Percentiles rank a stretch among this genome's conserved stretches.
phyloP scores from a whole-genome alignment of 1,140 invertebrate species.

The Apocrypta bakeri region DNA sequence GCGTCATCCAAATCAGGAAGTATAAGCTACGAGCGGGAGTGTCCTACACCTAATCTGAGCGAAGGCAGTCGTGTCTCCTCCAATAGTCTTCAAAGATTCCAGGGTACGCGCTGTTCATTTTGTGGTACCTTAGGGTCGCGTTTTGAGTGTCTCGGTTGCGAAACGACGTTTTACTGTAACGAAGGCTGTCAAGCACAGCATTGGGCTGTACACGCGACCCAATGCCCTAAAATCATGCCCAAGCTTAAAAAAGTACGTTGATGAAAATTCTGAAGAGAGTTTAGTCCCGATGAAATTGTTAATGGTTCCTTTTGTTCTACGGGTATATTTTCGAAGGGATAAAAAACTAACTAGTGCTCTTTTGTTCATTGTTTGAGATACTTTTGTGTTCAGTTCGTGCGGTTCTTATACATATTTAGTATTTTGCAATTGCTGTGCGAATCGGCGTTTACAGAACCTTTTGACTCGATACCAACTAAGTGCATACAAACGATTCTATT shows the following conservation, averaged over 20 bases:
- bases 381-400: constrained; percentile 12
- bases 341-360: too few species aligned
- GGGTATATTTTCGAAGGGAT: background rate
- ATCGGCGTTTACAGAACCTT: background rate
- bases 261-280: constrained; percentile 11
- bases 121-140: constrained; percentile 18
- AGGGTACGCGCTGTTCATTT: constrained; percentile 25
- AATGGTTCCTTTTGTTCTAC: constrained; percentile 10
- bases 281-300: background rate
- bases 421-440: background rate
- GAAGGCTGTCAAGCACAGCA: constrained; percentile 66
- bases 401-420: background rate
- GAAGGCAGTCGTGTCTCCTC: constrained; percentile 55
- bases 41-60: constrained; percentile 63
- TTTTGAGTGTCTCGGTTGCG: constrained; percentile 65
- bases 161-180: constrained; percentile 66
- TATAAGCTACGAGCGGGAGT: constrained; percentile 33
- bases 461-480: background rate
- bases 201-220: constrained; percentile 64
- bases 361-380: constrained; percentile 21
- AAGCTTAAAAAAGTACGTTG: constrained; percentile 66
- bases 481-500: background rate
- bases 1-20: background rate
- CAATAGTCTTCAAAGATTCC: constrained; percentile 49
- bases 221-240: constrained; percentile 69